A percentile compares a stretch with the other conserved stretches of the same genome.
phyloP scores from a whole-genome alignment of 2,888 invertebrate species.

The Nephrotoma guestfalica region DNA sequence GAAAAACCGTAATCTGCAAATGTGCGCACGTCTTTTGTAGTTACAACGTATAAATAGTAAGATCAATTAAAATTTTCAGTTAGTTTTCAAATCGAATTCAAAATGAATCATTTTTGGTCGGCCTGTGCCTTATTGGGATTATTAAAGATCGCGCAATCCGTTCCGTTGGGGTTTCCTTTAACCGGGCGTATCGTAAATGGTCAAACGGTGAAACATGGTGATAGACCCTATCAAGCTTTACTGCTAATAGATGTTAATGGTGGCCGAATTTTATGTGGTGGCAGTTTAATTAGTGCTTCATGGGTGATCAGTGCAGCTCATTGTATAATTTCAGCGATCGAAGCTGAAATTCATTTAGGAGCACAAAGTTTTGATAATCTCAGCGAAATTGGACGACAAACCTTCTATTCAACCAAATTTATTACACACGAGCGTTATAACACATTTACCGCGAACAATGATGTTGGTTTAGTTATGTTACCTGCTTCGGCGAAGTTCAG shows the following conservation, averaged over 20 bases:
- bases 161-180: background rate
- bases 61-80: background rate
- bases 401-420: slow-evolving; percentile 23
- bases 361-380: slow-evolving; percentile 23
- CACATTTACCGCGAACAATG: slow-evolving; percentile 25
- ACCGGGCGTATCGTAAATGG: background rate
- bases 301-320: slow-evolving; percentile 31
- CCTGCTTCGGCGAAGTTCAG: slow-evolving; percentile 21
- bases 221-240: background rate
- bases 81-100: background rate
- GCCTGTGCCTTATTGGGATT: background rate
- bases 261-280: slow-evolving; percentile 27
- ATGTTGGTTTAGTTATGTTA: slow-evolving; percentile 27
- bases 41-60: background rate
- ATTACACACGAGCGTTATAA: slow-evolving; percentile 26
- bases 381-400: slow-evolving; percentile 20
- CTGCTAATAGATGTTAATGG: slow-evolving; percentile 1
- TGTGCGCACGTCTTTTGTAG: background rate
- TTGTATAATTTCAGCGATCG: slow-evolving; percentile 17
- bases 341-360: slow-evolving; percentile 25
- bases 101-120: background rate
- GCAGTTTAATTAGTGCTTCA: slow-evolving; percentile 25
- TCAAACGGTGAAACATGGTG: background rate
- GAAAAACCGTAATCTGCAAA: background rate
- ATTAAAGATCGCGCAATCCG: background rate